Conservation (phyloP, 30 jellyfish, hydroid and myxozoan genomes). For the Clytia hemisphaerica region DNA sequence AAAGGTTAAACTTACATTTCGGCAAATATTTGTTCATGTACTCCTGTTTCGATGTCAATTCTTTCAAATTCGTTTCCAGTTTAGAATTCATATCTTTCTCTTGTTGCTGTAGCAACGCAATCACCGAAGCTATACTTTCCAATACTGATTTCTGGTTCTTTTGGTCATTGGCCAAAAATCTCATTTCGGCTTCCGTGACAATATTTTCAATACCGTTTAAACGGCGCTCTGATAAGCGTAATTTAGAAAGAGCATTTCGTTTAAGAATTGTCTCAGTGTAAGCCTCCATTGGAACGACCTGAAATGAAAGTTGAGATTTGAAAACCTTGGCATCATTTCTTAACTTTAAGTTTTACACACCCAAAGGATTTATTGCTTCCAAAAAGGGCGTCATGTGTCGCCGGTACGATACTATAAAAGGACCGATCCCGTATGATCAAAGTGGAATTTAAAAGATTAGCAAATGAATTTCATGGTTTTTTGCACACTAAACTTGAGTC, state of each 20-base stretch:
- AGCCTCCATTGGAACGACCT: constrained; percentile 11
- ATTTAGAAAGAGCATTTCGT: constrained; percentile 1
- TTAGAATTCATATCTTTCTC: not conserved
- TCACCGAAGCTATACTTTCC: not conserved
- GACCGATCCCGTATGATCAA: too few species aligned
- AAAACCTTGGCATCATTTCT: too few species aligned
- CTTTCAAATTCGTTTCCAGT: constrained; percentile 9
- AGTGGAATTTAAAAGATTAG: too few species aligned
- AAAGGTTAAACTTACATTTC: constrained; percentile 23
- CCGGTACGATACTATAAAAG: too few species aligned
- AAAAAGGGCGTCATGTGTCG: too few species aligned
- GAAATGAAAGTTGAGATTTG: too few species aligned
- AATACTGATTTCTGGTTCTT: not conserved
- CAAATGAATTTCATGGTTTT: too few species aligned
- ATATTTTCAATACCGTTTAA: constrained; percentile 18
- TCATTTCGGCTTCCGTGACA: constrained; percentile 12
- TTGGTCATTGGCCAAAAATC: not conserved
- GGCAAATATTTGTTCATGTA: constrained; percentile 15
- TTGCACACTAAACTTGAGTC: too few species aligned
- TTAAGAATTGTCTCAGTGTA: not conserved
- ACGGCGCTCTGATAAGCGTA: constrained; percentile 13
- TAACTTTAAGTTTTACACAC: too few species aligned
- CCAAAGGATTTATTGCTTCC: too few species aligned
- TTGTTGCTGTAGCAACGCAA: not conserved
- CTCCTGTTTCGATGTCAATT: constrained; percentile 6